Evolutionary conservation across 2,888 invertebrate species (phyloP).

Genomic region (Patella ulyssiponensis): DNA sequence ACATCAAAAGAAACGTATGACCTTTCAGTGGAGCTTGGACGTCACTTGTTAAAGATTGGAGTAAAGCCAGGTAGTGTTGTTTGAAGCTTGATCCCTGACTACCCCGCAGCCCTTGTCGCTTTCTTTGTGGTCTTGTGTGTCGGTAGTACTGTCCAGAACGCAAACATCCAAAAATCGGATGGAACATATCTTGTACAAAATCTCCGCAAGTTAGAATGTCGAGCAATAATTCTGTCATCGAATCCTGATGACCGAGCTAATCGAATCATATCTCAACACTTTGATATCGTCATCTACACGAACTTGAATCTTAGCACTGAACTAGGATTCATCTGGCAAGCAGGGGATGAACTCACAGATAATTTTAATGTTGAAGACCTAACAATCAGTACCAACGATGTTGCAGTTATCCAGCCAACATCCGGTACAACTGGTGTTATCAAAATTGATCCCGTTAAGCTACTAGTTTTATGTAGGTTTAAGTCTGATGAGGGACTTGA

Average conservation of each 20-base stretch:
- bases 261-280: neutral
- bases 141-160: conserved; percentile 1
- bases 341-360: too few species aligned
- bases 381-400: too few species aligned
- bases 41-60: conserved; percentile 11
- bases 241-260: neutral
- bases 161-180: neutral
- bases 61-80: conserved; percentile 13
- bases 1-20: conserved; percentile 11
- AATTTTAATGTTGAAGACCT: too few species aligned
- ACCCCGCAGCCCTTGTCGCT: conserved; percentile 10
- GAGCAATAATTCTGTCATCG: neutral
- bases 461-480: too few species aligned
- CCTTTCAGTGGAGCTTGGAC: conserved; percentile 3
- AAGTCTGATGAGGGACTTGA: too few species aligned
- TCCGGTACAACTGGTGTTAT: too few species aligned
- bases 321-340: too few species aligned
- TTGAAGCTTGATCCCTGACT: conserved; percentile 14
- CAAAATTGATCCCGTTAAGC: too few species aligned
- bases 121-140: conserved; percentile 14
- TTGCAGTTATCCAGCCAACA: too few species aligned
- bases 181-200: conserved; percentile 13
- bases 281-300: too few species aligned
- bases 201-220: neutral
- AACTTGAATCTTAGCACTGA: too few species aligned